Conservation (phyloP, 2,888 invertebrate species). For the Ceratothoa steindachneri region DNA sequence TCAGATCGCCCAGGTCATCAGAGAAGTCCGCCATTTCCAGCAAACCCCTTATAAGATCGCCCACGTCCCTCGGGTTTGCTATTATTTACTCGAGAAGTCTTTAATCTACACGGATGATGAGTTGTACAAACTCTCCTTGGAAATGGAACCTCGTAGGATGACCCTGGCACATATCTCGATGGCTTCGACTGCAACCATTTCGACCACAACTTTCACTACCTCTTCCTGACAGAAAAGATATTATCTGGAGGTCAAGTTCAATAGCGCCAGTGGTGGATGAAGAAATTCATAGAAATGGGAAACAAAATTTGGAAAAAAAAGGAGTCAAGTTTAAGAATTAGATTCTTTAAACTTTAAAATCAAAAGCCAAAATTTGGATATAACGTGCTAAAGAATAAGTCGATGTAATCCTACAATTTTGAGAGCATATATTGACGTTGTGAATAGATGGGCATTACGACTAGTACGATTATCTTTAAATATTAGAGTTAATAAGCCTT, state of each 20-base stretch:
- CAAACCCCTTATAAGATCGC: conserved; percentile 89
- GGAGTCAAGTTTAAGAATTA: background rate
- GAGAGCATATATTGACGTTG: too few species aligned
- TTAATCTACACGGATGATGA: conserved; percentile 73
- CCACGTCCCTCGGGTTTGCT: conserved; percentile 71
- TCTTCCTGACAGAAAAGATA: conserved; percentile 42
- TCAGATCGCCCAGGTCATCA: conserved; percentile 85
- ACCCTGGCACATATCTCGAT: conserved; percentile 38
- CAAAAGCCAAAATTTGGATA: too few species aligned
- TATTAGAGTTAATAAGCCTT: too few species aligned
- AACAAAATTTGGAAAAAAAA: background rate
- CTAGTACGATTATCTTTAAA: too few species aligned
- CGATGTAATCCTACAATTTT: too few species aligned
- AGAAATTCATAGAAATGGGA: conserved; percentile 4
- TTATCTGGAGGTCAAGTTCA: background rate
- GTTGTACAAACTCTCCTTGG: conserved; percentile 73
- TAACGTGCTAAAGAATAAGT: too few species aligned
- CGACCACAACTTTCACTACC: conserved; percentile 24
- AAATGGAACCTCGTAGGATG: conserved; percentile 69
- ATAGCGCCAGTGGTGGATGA: background rate
- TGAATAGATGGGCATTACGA: too few species aligned
- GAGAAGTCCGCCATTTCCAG: conserved; percentile 85
- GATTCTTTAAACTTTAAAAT: background rate
- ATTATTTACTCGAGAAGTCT: conserved; percentile 73
- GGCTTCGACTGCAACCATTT: conserved; percentile 12